A percentile compares a stretch with the other conserved stretches of the same genome.
Evolutionary conservation across 2,797 vertebrate genomes (phyloP).

Genomic region (Notamacropus eugenii): DNA sequence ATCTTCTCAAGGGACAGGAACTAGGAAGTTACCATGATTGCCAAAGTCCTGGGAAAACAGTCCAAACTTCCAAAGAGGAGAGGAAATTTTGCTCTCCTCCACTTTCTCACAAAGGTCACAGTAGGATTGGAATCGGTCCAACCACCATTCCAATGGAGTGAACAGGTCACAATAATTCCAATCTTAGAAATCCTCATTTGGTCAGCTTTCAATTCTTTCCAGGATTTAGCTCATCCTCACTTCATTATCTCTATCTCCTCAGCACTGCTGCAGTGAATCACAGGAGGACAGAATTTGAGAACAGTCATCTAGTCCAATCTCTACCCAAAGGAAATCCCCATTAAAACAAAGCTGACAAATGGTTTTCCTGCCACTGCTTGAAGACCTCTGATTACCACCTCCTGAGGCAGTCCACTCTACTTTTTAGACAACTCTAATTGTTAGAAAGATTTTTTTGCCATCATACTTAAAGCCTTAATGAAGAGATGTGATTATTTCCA

Average conservation of each 20-base stretch:
- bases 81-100: not conserved
- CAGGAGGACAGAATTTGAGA: not conserved
- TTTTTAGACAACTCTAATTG: not conserved
- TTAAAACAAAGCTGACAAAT: not conserved
- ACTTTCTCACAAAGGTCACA: not conserved
- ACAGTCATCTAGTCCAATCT: not conserved
- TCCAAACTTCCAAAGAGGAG: not conserved
- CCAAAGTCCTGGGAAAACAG: not conserved
- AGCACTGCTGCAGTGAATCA: not conserved
- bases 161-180: not conserved
- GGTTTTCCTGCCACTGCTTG: not conserved
- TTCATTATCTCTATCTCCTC: not conserved
- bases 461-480: not conserved
- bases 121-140: not conserved
- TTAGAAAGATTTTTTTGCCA: not conserved
- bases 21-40: not conserved
- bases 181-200: constrained; percentile 4
- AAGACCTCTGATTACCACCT: not conserved
- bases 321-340: not conserved
- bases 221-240: not conserved
- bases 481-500: constrained; percentile 38
- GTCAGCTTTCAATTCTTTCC: not conserved
- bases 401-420: not conserved
- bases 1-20: not conserved
- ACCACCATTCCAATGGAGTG: not conserved